Base-by-base conservation (phyloP, 2,888 invertebrate species). In the Dryococelus australis region DNA sequence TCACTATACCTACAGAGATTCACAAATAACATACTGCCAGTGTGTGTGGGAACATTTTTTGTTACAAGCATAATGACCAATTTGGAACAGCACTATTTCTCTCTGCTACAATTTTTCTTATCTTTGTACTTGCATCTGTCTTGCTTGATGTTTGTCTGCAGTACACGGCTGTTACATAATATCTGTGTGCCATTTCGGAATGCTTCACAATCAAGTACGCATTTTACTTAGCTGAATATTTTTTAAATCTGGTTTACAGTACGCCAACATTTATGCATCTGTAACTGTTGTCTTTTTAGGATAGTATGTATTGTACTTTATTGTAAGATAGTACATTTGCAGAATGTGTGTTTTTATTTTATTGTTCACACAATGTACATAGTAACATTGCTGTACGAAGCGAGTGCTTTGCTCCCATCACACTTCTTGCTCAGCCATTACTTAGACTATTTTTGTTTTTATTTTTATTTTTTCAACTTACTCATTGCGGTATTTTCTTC, bases 81-180 rank as follows among this genome's bases (percentile, higher is more conserved):
- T 51, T 24, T 65, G n/a, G 8, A n/a, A 24, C 65, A 65, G 65
- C n/a, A 10, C 65, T 65, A 24, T 65, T 65, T 65, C n/a, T 65
- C 10, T n/a, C 10, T 65, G 20, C n/a, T 24, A 65, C 2, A 24
- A 9, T 65, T n/a, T 10, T 24, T 65, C 24, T 65, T 65, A n/a
- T 65, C 65, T 65, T 65, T 65, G n/a, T 65, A 65, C 65, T 65
- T 65, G 65, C 65, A 65, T 65, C 65, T 65, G 65, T n/a, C 65
- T 65, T 65, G 65, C 65, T 65, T 65, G 65, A 8, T 65, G 65
- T 65, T 65, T 65, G 20, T 65, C n/a, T 65, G 65, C 65, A n/a
- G 65, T 65, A 65, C n/a, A 65, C n/a, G 65, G 65, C 47, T 65
- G 51, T 51, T 51, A 51, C 51, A 51, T 51, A 51, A 51, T 51